Base-by-base conservation (phyloP, 2,888 invertebrate genomes). In the Drosophila paranaensis region DNA sequence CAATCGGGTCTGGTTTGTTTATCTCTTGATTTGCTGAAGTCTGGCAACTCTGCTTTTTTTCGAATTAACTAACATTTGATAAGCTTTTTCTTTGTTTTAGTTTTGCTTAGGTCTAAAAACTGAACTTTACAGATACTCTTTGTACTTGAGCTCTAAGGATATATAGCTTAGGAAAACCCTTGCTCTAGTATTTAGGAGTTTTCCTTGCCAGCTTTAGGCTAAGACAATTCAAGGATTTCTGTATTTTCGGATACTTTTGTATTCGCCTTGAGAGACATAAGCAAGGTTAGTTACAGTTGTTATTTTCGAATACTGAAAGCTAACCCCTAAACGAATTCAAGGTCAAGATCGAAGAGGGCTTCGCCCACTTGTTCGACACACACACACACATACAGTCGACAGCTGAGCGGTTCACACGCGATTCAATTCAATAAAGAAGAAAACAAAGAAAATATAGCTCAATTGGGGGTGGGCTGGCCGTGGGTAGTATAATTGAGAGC, bases 321-420 rank as follows among this genome's bases (percentile, higher is more conserved):
- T 40, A 40, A 54, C 54, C 40, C 54, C 39, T 16, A 48, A 57
- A 20, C 13, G 9, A 20, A 20, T 45, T 53, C 48, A 68, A 79
- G 75, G 77, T 68, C 75, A 79, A 57, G 62, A 45, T 62, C 10
- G 50, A 57, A 39, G 25, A 27, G 25, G 53, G 37, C 30, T 27
- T 20, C 48, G 45, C 10, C 27, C 43, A 53, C 60, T 20, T 64
- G 64, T 33, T 10, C 43, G 25, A 16, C 51, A 43, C 27, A 65
- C 10, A 33, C 46, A 56, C 25, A 43, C 25, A 43, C 27, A 53
- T 33, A 48, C 35, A 48, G 11, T 9, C 37, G 16, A 30, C n/a
- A 46, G 54, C 48, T 70, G 67, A 27, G 60, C 39, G 27, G 33
- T 72, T 77, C 79, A 84, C 88, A 87, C 88, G 86, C 83, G 71